A percentile compares a stretch with the other conserved stretches of the same genome.
Evolutionary conservation across 2,113 vertebrate genomes (phyloP).

Genomic region (Atractosteus spatula): DNA sequence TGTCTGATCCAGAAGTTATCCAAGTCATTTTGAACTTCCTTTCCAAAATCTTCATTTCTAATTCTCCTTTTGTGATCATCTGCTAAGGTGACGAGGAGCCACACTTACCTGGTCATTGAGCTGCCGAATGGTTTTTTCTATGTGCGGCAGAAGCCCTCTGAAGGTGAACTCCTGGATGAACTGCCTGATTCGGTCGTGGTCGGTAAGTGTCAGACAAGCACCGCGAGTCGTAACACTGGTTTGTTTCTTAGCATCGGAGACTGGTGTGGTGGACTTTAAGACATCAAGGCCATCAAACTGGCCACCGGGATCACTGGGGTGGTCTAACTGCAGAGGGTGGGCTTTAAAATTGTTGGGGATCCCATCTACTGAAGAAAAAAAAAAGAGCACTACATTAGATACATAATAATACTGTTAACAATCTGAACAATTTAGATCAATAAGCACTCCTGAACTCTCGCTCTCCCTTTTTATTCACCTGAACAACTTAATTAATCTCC

Average conservation of each 20-base stretch:
- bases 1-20: too few species aligned
- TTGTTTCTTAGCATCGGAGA: conserved; percentile 64
- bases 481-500: too few species aligned
- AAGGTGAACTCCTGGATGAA: conserved; percentile 98
- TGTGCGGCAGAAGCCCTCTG: conserved; percentile 89
- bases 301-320: conserved; percentile 49
- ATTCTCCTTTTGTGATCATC: neutral
- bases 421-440: too few species aligned
- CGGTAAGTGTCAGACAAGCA: conserved; percentile 85
- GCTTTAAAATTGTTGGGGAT: conserved; percentile 68
- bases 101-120: conserved; percentile 91
- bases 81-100: neutral
- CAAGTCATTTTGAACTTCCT: neutral
- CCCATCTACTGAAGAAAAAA: conserved; percentile 55
- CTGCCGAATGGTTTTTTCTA: conserved; percentile 95
- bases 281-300: conserved; percentile 63
- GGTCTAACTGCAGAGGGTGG: conserved; percentile 81
- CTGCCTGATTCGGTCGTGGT: conserved; percentile 92
- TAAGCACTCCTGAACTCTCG: too few species aligned
- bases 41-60: neutral
- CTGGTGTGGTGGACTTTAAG: conserved; percentile 41
- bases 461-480: too few species aligned
- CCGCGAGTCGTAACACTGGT: conserved; percentile 68
- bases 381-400: neutral
- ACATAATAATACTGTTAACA: too few species aligned